Base-by-base conservation (phyloP, 92 coral and sea anemone genomes). In the Porites cylindrica region DNA sequence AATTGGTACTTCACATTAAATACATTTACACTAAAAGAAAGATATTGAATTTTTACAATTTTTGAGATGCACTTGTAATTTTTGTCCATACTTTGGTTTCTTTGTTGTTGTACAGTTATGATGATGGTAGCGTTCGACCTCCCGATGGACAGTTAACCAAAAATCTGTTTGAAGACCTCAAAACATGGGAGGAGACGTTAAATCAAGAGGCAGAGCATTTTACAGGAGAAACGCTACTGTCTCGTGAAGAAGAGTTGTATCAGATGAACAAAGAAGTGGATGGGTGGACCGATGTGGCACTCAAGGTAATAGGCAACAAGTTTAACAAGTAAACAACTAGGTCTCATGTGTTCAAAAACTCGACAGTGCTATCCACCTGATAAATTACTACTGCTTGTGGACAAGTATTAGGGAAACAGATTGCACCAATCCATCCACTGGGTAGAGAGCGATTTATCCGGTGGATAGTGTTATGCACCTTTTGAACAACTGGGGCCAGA, bases 231-330 rank as follows among this genome's bases (percentile, higher is more conserved):
- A 92, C 93, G 66, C 80, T 95, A 58, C 90, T 97, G 53, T 90
- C 99, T 20, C 88, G 97, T 51, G 96, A 95, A 65, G 99, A 97
- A 32, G 96, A 97, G 52, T 86, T 97, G 54, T 83, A 86, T 23
- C 90, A 93, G 79, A 92, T 97, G 95, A 95, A 92, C 94, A 92
- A 91, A 38, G 93, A 90, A 74, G 98, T 97, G 76, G 99, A 97
- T 82, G 92, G 84, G 13, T 97, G 99, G 99, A 97, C 98, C 16
- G 98, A 97, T 72, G 99, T 95, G 58, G 97, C 99, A 7, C 87
- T 93, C 72, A 97, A 92, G 98, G 98, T 94, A 87, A 50, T 56
- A 3, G 38, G 50, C 51, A 23, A 38, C 20, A 32, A 47, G 0
- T n/a, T 11, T 16, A 7, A n/a, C 61, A 72, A 6, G 21, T 62